A percentile compares a stretch with the other conserved stretches of the same genome.
phyloP scores from a whole-genome alignment of 2,888 invertebrate species.

The Bellardia bayeri region DNA sequence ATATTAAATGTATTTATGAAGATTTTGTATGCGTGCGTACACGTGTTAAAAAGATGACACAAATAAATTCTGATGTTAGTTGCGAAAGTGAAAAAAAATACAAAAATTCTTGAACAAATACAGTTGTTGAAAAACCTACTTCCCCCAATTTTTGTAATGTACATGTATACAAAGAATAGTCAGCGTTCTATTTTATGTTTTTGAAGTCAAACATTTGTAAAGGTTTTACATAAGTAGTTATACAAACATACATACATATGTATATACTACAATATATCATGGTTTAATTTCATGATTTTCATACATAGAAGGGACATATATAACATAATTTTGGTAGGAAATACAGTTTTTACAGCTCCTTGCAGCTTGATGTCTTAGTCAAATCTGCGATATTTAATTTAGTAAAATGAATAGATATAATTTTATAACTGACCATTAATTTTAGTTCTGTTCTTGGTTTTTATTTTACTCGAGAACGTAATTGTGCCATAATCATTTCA shows the following conservation, averaged over 20 bases:
- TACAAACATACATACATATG: neutral
- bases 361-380: no score
- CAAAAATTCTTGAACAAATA: neutral
- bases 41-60: conserved; percentile 35
- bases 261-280: neutral
- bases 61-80: conserved; percentile 8
- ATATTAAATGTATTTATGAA: neutral
- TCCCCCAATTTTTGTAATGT: neutral
- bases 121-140: neutral
- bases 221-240: neutral
- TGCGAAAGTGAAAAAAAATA: conserved; percentile 10
- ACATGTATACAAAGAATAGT: neutral
- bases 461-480: no score
- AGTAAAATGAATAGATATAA: no score
- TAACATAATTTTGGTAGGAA: no score
- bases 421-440: no score
- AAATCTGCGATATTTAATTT: no score
- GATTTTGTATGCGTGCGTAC: neutral
- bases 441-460: no score
- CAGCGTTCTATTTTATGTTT: conserved; percentile 10
- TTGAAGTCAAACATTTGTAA: conserved; percentile 4
- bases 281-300: no score
- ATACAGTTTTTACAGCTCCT: no score
- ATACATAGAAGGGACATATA: no score
- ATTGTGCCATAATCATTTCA: no score